Conservation (phyloP, 2,797 vertebrate species). For the Sciurus carolinensis region DNA sequence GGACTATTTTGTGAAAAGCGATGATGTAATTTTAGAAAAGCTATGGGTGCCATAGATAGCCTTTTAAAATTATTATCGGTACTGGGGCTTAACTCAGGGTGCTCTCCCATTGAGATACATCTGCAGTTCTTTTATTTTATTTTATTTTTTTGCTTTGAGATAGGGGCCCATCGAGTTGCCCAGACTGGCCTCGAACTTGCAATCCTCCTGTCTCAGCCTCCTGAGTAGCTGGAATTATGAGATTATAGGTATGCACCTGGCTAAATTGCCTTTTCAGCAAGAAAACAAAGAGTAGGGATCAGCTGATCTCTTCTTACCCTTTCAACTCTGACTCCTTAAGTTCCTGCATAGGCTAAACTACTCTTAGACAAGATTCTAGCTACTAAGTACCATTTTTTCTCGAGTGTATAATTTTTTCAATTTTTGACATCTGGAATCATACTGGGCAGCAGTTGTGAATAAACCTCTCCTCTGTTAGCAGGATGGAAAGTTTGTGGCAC, state of each 20-base stretch:
- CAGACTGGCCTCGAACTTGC: neutral
- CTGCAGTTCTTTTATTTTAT: neutral
- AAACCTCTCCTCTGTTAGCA: neutral
- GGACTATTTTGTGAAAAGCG: neutral
- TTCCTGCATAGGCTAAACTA: neutral
- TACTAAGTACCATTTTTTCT: neutral
- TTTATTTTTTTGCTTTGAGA: neutral
- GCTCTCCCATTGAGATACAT: neutral
- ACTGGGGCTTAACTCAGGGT: neutral
- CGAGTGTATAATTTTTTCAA: neutral
- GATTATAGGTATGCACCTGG: neutral
- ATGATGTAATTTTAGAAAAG: constrained; percentile 18
- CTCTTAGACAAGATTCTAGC: neutral
- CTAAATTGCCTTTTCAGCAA: neutral
- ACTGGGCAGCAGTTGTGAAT: constrained; percentile 4
- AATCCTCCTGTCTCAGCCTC: neutral
- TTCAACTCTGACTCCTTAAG: constrained; percentile 2
- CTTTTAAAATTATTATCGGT: neutral
- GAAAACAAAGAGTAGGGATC: neutral
- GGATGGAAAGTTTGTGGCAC: neutral
- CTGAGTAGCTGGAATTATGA: neutral
- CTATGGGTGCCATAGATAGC: neutral
- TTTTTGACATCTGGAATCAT: neutral
- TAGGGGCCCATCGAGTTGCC: neutral
- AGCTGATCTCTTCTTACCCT: neutral